Conservation (phyloP, 2,113 vertebrate genomes). For the Cricetomys ansorgei region DNA sequence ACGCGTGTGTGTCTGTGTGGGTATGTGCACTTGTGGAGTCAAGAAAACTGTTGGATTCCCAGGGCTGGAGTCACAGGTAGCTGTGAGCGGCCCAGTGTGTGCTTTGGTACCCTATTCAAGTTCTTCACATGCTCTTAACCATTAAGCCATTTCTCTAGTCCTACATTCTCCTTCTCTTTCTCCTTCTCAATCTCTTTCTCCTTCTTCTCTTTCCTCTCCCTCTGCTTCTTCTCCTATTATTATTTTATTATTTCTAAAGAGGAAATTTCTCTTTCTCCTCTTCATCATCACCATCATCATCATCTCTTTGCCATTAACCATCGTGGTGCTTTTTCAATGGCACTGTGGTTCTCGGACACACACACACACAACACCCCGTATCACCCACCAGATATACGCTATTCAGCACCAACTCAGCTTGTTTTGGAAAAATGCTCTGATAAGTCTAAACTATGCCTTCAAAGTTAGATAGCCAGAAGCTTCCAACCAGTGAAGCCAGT, state of each 20-base stretch:
- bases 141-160: background rate
- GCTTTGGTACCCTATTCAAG: background rate
- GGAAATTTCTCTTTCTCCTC: background rate
- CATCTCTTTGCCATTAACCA: constrained; percentile 12
- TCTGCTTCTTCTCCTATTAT: too few relatives aligned
- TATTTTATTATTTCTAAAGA: background rate
- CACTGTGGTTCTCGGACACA: background rate
- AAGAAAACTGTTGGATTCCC: background rate
- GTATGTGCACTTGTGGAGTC: background rate
- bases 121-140: background rate
- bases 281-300: background rate
- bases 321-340: background rate
- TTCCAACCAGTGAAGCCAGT: background rate
- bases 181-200: background rate
- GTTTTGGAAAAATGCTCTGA: background rate
- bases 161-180: background rate
- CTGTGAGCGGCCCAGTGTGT: background rate
- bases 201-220: background rate
- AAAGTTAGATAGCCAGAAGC: background rate
- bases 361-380: background rate
- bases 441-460: background rate
- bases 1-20: background rate
- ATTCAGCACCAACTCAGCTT: background rate
- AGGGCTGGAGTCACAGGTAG: background rate
- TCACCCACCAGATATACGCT: background rate